Conservation (phyloP, 2,113 vertebrate species). For the Anhinga anhinga region DNA sequence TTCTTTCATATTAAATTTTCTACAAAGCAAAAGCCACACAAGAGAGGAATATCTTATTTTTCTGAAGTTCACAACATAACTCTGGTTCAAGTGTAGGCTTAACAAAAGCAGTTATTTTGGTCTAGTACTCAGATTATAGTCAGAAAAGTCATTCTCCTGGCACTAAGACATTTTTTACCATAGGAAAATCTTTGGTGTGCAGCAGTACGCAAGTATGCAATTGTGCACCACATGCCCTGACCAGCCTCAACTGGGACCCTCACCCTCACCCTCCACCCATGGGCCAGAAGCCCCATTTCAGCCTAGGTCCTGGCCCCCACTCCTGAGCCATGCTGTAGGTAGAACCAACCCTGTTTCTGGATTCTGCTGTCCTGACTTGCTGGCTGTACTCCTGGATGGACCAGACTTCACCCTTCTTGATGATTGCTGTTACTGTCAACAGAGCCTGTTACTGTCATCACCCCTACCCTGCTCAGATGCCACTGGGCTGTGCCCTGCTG, state of each 20-base stretch:
- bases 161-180: neutral
- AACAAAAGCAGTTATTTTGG: neutral
- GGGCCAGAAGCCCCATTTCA: neutral
- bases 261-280: neutral
- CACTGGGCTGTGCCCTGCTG: neutral
- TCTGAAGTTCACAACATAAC: neutral
- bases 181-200: neutral
- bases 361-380: neutral
- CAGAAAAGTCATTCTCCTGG: neutral
- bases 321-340: neutral
- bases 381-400: neutral
- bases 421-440: neutral
- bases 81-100: neutral
- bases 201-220: neutral
- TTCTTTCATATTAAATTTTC: neutral
- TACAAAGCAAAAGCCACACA: neutral
- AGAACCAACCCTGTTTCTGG: neutral
- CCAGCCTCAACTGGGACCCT: neutral
- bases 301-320: neutral
- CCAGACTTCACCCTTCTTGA: neutral
- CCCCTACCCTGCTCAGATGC: fast-evolving
- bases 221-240: neutral
- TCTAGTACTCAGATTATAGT: neutral
- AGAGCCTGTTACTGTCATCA: neutral
- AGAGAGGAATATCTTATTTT: neutral